Evolutionary conservation across 1,140 invertebrate genomes (phyloP).

Genomic region (Arion vulgaris): DNA sequence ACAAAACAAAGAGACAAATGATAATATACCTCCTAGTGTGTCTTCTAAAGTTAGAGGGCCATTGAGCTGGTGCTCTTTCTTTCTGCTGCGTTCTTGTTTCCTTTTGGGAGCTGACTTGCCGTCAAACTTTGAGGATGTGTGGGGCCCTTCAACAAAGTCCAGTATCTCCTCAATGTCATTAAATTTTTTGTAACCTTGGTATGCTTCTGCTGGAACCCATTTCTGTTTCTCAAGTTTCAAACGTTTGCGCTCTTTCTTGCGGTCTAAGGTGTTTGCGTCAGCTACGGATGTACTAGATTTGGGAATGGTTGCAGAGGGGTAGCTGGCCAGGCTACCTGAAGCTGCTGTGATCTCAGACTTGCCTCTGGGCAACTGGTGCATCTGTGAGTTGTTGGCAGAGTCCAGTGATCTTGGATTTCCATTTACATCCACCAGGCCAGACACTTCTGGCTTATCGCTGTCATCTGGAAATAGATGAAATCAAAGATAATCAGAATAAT

Average conservation of each 20-base stretch:
- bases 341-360: not conserved
- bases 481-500: not conserved
- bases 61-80: constrained; percentile 1
- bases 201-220: not conserved
- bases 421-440: constrained; percentile 27
- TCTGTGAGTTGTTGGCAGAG: constrained; percentile 8
- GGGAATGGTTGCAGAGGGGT: not conserved
- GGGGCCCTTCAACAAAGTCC: constrained; percentile 8
- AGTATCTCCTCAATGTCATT: constrained; percentile 2
- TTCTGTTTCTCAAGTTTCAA: constrained; percentile 10
- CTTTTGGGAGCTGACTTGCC: constrained; percentile 7
- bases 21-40: not conserved
- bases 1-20: not conserved
- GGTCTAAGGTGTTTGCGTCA: not conserved
- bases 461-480: constrained; percentile 18
- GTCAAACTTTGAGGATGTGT: not conserved
- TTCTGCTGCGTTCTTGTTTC: constrained; percentile 15
- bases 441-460: constrained; percentile 1
- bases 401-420: not conserved
- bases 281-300: not conserved
- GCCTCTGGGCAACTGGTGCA: constrained; percentile 17
- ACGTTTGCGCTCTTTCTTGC: not conserved
- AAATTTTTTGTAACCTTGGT: not conserved
- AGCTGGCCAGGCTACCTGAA: not conserved
- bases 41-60: not conserved